Evolutionary conservation across 2,888 invertebrate species (phyloP), one percentile per base, ranked within the genome.

Genomic region (Eupithecia insigniata): DNA sequence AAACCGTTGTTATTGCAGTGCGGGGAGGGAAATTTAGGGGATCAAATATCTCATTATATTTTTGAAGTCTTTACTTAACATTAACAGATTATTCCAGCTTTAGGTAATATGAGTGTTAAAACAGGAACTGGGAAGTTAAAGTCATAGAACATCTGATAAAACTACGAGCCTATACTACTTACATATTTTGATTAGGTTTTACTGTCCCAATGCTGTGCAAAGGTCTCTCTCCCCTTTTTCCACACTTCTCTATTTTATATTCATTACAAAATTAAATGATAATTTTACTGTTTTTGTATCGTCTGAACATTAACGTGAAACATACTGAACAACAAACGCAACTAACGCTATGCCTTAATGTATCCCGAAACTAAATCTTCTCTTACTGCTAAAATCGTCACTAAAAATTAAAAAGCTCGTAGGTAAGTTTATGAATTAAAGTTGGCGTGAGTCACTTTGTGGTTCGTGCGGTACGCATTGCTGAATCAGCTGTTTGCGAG

Each of bases 401-500:
- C 5, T 26, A 26, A 58, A 26, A 28, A 60, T 28, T 16, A 30
- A 30, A 30, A 60, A 30, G 60, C 60, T 30, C 60, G 8, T 2
- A 8, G 8, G 28, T 61, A 8, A 18, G 28, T 61, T 70, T 70
- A 22, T 22, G 22, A 51, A 51, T 22, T 51, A 64, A 60, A 61
- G 43, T 43, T 68, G 39, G 71, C 71, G 74, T 74, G 71, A 58
- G 67, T 71, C 62, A 71, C 64, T 64, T n/a, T 28, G 43, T n/a
- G 43, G 30, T 39, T 66, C 34, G 36, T 67, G 46, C 46, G 10
- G 69, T 51, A 69, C 30, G 39, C 43, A 66, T n/a, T 28, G 51
- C 66, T 70, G 67, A 81, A 89, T 89, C 90, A 92, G 90, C 89
- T 91, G 90, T 87, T 89, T 80, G 81, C 81, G 75, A 83, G 81